These are phyloP conservation scores for Chlorospingus flavigularis DNA, from an alignment of 2,797 vertebrate genomes.

Conservation along the genomic window DNA sequence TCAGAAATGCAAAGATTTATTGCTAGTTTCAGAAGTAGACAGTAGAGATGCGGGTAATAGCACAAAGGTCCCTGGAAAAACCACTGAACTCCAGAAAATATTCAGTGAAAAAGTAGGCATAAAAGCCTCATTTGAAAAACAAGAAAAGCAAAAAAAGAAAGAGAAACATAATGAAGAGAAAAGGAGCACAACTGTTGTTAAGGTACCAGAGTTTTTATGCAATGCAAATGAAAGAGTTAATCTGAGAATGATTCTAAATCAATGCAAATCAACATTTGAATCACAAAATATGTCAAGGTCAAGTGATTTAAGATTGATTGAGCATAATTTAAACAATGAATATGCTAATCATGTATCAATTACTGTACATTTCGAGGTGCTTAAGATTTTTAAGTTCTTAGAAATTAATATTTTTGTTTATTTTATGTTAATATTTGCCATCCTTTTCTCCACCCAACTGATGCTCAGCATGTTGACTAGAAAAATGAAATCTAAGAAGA, in stretches of 20 bases:
- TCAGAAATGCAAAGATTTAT: background rate
- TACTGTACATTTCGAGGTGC: background rate
- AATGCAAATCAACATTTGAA: background rate
- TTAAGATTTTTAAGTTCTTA: background rate
- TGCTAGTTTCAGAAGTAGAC: background rate
- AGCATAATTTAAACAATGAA: background rate
- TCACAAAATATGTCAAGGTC: background rate
- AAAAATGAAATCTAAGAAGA: background rate
- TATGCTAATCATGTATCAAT: background rate
- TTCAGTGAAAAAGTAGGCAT: background rate
- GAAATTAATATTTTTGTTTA: background rate
- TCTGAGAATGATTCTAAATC: slow-evolving; percentile 9
- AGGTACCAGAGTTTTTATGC: background rate
- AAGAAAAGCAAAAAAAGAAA: background rate
- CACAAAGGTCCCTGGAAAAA: background rate
- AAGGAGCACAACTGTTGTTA: background rate
- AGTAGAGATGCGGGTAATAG: background rate
- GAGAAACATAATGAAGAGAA: background rate
- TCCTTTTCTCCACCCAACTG: slow-evolving; percentile 35
- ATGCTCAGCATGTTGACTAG: background rate
- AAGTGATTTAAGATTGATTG: slow-evolving; percentile 36
- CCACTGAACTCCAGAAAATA: background rate
- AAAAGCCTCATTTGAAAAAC: background rate
- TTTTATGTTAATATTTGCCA: background rate
- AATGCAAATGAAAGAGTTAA: background rate